Conservation (phyloP, 2,888 invertebrate genomes). For the Mystacides longicornis region DNA sequence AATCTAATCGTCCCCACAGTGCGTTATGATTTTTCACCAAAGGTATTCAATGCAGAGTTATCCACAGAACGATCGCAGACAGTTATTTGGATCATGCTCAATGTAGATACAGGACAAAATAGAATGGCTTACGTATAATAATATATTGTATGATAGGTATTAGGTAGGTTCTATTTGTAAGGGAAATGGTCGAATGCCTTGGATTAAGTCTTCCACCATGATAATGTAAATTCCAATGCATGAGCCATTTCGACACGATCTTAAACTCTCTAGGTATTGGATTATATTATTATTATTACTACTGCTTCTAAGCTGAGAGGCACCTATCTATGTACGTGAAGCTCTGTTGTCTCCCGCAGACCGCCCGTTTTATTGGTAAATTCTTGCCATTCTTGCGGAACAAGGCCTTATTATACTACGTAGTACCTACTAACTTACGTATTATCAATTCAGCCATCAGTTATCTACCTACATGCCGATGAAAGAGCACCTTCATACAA, state of each 20-base stretch:
- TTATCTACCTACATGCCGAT: too few relatives aligned
- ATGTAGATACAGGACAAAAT: too few relatives aligned
- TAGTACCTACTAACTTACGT: too few relatives aligned
- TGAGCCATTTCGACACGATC: slow-evolving; percentile 9
- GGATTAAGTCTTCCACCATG: slow-evolving; percentile 21
- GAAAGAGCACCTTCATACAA: too few relatives aligned
- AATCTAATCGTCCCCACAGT: too few relatives aligned
- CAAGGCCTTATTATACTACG: not conserved
- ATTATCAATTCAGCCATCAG: too few relatives aligned
- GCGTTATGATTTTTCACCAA: too few relatives aligned
- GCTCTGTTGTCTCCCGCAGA: slow-evolving; percentile 1
- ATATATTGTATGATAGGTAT: not conserved
- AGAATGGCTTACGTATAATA: too few relatives aligned
- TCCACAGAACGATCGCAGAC: too few relatives aligned
- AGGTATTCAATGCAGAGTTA: too few relatives aligned
- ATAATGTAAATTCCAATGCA: slow-evolving; percentile 25
- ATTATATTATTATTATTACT: too few relatives aligned
- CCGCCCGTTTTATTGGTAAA: slow-evolving; percentile 25
- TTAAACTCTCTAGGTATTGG: not conserved
- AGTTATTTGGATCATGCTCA: too few relatives aligned
- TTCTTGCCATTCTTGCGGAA: slow-evolving; percentile 20
- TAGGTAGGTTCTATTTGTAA: not conserved
- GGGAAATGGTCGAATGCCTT: slow-evolving; percentile 4
- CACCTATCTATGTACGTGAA: not conserved
- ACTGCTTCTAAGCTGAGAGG: not conserved